Evolutionary conservation across 2,797 vertebrate genomes (phyloP).

Genomic region (Eutrigla gurnardus): DNA sequence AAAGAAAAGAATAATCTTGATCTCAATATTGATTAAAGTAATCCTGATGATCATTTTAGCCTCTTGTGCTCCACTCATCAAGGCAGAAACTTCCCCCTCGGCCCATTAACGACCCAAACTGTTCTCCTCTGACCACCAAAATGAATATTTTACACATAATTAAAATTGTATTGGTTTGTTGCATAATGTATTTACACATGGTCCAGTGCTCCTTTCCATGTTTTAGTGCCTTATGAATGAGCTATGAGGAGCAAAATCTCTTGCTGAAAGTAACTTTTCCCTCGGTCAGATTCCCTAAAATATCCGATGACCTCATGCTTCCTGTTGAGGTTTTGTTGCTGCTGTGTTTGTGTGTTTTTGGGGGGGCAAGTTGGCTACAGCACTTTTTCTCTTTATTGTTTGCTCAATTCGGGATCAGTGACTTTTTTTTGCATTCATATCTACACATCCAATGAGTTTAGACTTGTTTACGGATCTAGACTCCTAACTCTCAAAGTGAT

Average conservation of each 20-base stretch:
- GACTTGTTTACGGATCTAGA: too few relatives aligned
- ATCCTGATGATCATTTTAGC: too few relatives aligned
- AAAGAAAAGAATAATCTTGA: too few relatives aligned
- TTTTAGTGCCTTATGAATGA: conserved; percentile 22
- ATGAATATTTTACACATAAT: conserved; percentile 59
- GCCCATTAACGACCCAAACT: neutral
- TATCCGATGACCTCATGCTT: conserved; percentile 16
- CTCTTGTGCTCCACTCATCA: neutral
- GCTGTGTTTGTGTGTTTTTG: neutral
- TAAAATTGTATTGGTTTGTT: conserved; percentile 42
- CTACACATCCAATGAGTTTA: too few relatives aligned
- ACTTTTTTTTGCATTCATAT: too few relatives aligned
- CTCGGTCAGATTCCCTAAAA: conserved; percentile 5
- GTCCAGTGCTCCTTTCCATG: conserved; percentile 10
- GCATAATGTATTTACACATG: conserved; percentile 58
- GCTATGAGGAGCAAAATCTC: conserved; percentile 32
- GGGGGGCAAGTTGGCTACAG: neutral
- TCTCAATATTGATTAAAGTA: too few relatives aligned
- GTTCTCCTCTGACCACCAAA: neutral
- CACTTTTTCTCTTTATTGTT: neutral
- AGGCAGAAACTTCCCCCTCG: neutral
- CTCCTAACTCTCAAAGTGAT: too few relatives aligned
- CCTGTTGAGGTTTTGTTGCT: neutral
- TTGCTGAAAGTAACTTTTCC: conserved; percentile 7
- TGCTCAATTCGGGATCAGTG: neutral